These are phyloP conservation scores for Alectura lathami DNA, from an alignment of 2,113 vertebrate genomes.

Conservation along the genomic window DNA sequence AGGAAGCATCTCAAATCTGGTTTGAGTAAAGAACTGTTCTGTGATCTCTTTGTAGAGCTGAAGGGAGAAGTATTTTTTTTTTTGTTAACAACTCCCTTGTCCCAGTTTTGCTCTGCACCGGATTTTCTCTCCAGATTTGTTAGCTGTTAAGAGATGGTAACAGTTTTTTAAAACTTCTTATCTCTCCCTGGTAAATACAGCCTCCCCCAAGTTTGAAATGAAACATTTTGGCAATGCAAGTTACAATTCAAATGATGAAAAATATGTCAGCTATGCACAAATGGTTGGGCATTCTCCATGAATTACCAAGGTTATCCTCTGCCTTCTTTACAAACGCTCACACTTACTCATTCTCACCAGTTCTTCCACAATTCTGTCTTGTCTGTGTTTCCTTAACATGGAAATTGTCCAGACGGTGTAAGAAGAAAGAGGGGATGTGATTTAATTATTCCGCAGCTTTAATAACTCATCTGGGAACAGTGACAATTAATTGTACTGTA, in stretches of 20 bases:
- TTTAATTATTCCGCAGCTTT: constrained; percentile 39
- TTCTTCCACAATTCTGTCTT: background rate
- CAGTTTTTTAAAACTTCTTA: constrained; percentile 59
- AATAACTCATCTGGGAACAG: constrained; percentile 3
- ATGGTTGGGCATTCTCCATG: constrained; percentile 8
- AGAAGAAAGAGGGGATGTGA: background rate
- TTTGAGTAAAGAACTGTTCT: constrained; percentile 63
- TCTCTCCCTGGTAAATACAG: constrained; percentile 47
- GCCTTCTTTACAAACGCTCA: background rate
- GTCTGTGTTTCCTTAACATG: background rate
- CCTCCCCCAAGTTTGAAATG: constrained; percentile 21
- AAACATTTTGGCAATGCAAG: constrained; percentile 35
- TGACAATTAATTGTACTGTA: constrained; percentile 27
- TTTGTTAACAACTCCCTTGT: constrained; percentile 60
- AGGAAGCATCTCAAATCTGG: constrained; percentile 61
- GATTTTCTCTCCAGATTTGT: constrained; percentile 56
- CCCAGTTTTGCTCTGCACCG: constrained; percentile 55
- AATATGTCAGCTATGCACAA: constrained; percentile 26
- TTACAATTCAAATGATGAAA: constrained; percentile 24
- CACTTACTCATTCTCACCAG: background rate
- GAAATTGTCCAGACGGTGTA: background rate
- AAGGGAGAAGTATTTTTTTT: constrained; percentile 48
- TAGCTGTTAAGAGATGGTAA: constrained; percentile 59
- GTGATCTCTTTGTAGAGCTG: constrained; percentile 69
- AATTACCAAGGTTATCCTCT: background rate